These are phyloP conservation scores for Drosophila kanapiae DNA, from an alignment of 1,140 invertebrate genomes.

Conservation along the genomic window DNA sequence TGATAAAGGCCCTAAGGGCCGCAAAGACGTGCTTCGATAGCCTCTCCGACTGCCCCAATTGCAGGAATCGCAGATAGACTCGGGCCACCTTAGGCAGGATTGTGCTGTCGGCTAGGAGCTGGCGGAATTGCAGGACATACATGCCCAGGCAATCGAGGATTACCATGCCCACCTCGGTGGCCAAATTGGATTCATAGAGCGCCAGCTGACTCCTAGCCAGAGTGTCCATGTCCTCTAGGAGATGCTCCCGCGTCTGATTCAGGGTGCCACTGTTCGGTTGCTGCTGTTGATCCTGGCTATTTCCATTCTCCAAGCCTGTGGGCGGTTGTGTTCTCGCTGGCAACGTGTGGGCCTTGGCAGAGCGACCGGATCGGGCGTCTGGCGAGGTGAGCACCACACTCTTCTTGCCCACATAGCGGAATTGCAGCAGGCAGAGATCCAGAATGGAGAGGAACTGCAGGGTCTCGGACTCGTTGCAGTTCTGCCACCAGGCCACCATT, in stretches of 20 bases:
- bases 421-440: conserved; percentile 91
- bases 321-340: conserved; percentile 56
- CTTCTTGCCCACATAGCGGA: conserved; percentile 94
- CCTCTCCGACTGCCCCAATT: conserved; percentile 95
- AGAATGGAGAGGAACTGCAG: conserved; percentile 78
- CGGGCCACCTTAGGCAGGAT: conserved; percentile 92
- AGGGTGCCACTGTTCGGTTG: conserved; percentile 86
- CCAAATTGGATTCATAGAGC: conserved; percentile 93
- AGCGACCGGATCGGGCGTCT: conserved; percentile 63
- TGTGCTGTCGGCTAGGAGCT: conserved; percentile 90
- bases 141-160: conserved; percentile 94
- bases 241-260: conserved; percentile 87
- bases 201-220: conserved; percentile 67
- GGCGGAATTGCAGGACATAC: conserved; percentile 92
- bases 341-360: conserved; percentile 59
- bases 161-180: conserved; percentile 95
- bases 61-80: conserved; percentile 94
- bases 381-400: conserved; percentile 87
- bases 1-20: conserved; percentile 94
- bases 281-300: conserved; percentile 89
- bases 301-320: conserved; percentile 86
- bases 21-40: conserved; percentile 96
- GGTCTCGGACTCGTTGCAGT: conserved; percentile 87
- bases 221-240: conserved; percentile 84
- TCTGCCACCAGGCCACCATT: conserved; percentile 96